These are phyloP conservation scores for Sipunculus nudus DNA, from an alignment of 2,888 invertebrate genomes.

Conservation along the genomic window DNA sequence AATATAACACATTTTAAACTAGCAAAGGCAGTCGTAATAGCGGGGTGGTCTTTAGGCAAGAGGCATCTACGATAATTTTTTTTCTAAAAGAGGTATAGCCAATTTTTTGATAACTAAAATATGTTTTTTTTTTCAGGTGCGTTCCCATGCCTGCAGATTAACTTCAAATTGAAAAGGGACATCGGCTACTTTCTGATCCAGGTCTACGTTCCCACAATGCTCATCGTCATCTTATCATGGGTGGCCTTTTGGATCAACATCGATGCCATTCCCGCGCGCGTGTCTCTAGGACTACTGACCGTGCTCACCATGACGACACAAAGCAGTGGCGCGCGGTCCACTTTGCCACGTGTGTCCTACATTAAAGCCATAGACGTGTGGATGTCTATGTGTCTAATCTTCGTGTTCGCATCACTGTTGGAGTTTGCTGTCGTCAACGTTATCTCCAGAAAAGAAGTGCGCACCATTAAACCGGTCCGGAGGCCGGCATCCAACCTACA, in stretches of 20 bases:
- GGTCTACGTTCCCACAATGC: conserved; percentile 41
- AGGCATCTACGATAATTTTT: too few species aligned
- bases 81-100: too few species aligned
- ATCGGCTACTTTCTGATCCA: conserved; percentile 43
- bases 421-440: conserved; percentile 23
- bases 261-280: conserved; percentile 89
- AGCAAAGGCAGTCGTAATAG: too few species aligned
- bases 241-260: conserved; percentile 90
- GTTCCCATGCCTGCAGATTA: conserved; percentile 37
- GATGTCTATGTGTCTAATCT: too few species aligned
- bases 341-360: conserved; percentile 12
- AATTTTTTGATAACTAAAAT: too few species aligned
- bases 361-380: conserved; percentile 18
- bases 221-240: conserved; percentile 92
- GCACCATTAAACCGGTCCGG: not conserved
- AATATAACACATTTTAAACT: too few species aligned
- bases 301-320: conserved; percentile 79
- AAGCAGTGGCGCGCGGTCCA: conserved; percentile 62
- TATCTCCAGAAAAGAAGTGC: conserved; percentile 57
- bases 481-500: not conserved
- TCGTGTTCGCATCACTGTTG: conserved; percentile 16
- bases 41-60: too few species aligned
- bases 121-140: conserved; percentile 26
- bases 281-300: conserved; percentile 87
- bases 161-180: conserved; percentile 38